Evolutionary conservation across 2,888 invertebrate genomes (phyloP).

Genomic region (Nemoura dubitans): DNA sequence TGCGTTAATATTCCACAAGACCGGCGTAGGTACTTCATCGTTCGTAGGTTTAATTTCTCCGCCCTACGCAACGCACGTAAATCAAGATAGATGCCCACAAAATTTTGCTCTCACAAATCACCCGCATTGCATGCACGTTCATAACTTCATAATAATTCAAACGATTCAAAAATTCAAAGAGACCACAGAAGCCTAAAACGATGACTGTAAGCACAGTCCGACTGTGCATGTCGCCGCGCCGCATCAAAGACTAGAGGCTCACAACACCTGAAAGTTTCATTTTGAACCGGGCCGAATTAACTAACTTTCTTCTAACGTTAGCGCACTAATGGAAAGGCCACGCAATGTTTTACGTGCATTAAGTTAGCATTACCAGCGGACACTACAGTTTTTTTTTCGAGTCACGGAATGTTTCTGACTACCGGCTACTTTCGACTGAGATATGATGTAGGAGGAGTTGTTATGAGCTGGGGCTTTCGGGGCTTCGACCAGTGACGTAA

Average conservation of each 20-base stretch:
- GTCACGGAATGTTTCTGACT: constrained; percentile 30
- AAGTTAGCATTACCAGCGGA: neutral
- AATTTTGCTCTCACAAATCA: neutral
- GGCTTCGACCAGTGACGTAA: constrained; percentile 31
- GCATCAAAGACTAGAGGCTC: neutral
- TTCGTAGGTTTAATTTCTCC: neutral
- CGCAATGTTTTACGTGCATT: neutral
- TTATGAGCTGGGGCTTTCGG: constrained; percentile 18
- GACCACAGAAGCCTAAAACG: neutral
- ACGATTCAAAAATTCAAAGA: neutral
- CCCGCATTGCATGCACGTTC: neutral
- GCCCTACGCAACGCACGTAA: neutral
- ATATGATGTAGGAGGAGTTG: constrained; percentile 21
- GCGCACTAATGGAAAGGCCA: neutral
- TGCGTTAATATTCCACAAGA: neutral
- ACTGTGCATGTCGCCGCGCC: neutral
- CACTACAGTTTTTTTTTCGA: neutral
- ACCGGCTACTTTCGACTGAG: constrained; percentile 24
- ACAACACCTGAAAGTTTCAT: neutral
- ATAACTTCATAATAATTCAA: neutral
- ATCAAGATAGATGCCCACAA: neutral
- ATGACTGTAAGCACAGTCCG: neutral
- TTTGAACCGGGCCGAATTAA: neutral
- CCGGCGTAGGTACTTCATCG: neutral
- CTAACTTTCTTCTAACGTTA: neutral